Evolutionary conservation across 2,113 vertebrate genomes (phyloP).

Genomic region (Mystacornis crossleyi): DNA sequence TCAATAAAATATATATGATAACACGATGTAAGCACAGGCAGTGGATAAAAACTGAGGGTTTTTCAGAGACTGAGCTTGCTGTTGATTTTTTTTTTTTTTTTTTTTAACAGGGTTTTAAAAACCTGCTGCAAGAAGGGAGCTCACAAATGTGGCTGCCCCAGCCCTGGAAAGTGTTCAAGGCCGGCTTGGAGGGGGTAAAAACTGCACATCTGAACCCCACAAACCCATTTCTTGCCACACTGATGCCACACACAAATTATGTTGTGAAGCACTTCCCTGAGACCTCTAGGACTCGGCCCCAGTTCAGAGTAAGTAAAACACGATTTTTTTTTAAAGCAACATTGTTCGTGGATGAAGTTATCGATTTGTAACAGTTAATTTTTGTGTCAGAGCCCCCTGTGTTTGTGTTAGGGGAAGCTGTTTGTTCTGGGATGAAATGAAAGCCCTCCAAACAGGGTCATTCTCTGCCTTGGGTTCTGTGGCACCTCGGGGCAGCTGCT

Average conservation of each 20-base stretch:
- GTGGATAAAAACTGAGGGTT: fast-evolving
- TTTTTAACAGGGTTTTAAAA: neutral
- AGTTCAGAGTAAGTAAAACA: neutral
- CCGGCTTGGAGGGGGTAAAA: neutral
- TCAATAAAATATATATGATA: neutral
- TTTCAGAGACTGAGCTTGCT: neutral
- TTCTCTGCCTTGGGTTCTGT: neutral
- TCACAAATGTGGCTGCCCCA: neutral
- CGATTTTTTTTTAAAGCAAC: neutral
- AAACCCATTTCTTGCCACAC: fast-evolving
- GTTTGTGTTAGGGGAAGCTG: neutral
- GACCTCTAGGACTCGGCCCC: neutral
- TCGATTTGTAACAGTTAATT: neutral
- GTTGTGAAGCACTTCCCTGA: neutral
- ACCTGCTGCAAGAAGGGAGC: neutral
- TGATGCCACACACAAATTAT: neutral
- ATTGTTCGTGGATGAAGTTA: neutral
- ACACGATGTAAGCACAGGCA: neutral
- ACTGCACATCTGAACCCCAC: fast-evolving
- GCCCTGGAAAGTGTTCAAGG: neutral
- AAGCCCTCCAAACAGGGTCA: neutral
- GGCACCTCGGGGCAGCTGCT: neutral
- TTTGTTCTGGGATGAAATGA: neutral
- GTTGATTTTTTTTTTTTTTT: neutral
- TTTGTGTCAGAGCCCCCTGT: neutral